phyloP scores from a whole-genome alignment of 2,888 invertebrate species.

The Aphelenchoides bicaudatus region DNA sequence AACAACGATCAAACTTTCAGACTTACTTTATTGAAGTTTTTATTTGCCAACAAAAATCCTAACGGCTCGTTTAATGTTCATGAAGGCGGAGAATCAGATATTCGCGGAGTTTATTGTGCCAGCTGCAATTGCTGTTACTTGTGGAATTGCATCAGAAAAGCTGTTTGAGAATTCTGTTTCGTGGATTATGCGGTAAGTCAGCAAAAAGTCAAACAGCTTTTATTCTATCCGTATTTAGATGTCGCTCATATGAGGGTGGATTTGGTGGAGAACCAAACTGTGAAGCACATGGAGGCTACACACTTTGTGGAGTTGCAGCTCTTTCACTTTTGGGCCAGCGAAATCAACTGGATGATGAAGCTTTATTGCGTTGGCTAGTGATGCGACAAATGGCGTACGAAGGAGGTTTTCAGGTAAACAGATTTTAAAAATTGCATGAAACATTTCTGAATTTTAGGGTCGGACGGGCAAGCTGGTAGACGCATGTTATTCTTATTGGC shows the following conservation, averaged over 20 bases:
- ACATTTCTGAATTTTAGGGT: conserved; percentile 67
- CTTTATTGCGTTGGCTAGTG: conserved; percentile 73
- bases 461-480: conserved; percentile 96
- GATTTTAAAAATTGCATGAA: conserved; percentile 2
- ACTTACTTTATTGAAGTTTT: not conserved
- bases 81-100: conserved; percentile 74
- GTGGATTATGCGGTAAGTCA: conserved; percentile 75
- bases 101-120: conserved; percentile 90
- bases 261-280: conserved; percentile 87
- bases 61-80: conserved; percentile 91
- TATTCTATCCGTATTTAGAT: conserved; percentile 67
- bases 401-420: conserved; percentile 75
- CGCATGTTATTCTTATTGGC: conserved; percentile 98
- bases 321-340: conserved; percentile 73
- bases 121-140: conserved; percentile 79
- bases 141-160: conserved; percentile 72
- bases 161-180: conserved; percentile 81
- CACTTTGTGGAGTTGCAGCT: conserved; percentile 90
- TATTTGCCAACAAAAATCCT: conserved; percentile 65
- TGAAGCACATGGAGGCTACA: conserved; percentile 99
- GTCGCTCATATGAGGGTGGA: conserved; percentile 98
- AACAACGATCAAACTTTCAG: too few relatives aligned
- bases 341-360: conserved; percentile 27
- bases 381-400: conserved; percentile 87
- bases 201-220: not conserved